These are phyloP conservation scores for Synanthedon andrenaeformis DNA, from an alignment of 2,888 invertebrate species.

Conservation along the genomic window DNA sequence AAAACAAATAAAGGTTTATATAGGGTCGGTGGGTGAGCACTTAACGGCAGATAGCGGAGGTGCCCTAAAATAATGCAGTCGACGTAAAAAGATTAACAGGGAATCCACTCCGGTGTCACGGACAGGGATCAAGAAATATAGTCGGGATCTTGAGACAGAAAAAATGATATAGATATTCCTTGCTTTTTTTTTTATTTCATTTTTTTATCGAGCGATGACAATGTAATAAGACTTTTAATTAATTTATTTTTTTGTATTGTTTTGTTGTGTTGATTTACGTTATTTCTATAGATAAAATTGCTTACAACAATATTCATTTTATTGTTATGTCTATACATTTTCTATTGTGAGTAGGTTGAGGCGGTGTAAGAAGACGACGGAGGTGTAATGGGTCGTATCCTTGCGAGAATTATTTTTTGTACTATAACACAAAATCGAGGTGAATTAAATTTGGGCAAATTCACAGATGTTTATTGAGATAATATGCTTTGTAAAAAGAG, in stretches of 20 bases:
- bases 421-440: not conserved
- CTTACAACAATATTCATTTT: not conserved
- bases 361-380: constrained; percentile 21
- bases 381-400: constrained; percentile 14
- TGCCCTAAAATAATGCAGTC: constrained; percentile 45
- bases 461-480: not conserved
- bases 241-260: too few species aligned
- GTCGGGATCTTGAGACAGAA: constrained; percentile 10
- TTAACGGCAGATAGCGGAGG: constrained; percentile 15
- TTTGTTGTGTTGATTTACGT: too few species aligned
- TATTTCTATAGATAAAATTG: not conserved
- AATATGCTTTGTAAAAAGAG: too few species aligned
- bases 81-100: constrained; percentile 55
- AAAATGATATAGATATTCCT: not conserved
- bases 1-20: not conserved
- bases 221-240: too few species aligned
- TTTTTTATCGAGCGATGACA: too few species aligned
- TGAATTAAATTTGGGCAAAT: constrained; percentile 2
- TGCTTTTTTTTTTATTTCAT: too few species aligned
- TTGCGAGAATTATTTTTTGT: constrained; percentile 10
- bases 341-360: constrained; percentile 10
- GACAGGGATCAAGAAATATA: constrained; percentile 48
- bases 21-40: not conserved
- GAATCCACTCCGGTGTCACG: constrained; percentile 35
- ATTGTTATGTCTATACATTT: not conserved